Base-by-base conservation (phyloP, 2,797 vertebrate genomes). In the Trichosurus vulpecula region DNA sequence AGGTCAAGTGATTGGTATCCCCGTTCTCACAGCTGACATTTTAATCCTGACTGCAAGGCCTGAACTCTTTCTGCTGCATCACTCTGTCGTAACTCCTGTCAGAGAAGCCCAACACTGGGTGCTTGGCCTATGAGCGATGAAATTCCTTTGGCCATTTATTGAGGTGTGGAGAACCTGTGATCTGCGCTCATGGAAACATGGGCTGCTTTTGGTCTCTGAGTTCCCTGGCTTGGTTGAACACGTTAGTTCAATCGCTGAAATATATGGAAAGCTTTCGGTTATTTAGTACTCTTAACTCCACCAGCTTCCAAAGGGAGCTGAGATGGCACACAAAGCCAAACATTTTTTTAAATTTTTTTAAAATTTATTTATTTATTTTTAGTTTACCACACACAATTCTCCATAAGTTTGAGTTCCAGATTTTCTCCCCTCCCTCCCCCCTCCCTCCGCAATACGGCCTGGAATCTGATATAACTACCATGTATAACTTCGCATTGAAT, bases 1-100 rank as follows among this genome's bases (percentile, higher is more conserved):
- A 27, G 81, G 81, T 91, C 81, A 81, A 96, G 41, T 55, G 91
- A 93, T 27, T 81, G 41, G 61, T 92, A n/a, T 51, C 61, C 66
- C 91, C 31, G 47, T 35, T 93, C 29, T 61, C 57, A 66, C 74
- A 58, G 41, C 27, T 89, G 91, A 35, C 6, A 94, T 31, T 58
- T 57, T 52, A 96, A 95, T 19, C 47, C 35, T 47, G 9, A 9
- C 74, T 47, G 2, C n/a, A 47, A 81, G 41, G 41, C 8, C 74
- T 81, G 19, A 41, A 10, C 66, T 47, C 19, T 47, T 47, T 81
- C 74, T 81, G 35, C 61, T 66, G 16, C 8, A 47, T 0, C 41
- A 10, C 41, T 9, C 41, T 22, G 22, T 27, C 9, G 6, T 47
- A 81, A 47, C 8, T 81, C 22, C 25, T 11, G 81, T 81, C 74